Conservation (phyloP, 1,140 invertebrate species). For the Atta colombica region DNA sequence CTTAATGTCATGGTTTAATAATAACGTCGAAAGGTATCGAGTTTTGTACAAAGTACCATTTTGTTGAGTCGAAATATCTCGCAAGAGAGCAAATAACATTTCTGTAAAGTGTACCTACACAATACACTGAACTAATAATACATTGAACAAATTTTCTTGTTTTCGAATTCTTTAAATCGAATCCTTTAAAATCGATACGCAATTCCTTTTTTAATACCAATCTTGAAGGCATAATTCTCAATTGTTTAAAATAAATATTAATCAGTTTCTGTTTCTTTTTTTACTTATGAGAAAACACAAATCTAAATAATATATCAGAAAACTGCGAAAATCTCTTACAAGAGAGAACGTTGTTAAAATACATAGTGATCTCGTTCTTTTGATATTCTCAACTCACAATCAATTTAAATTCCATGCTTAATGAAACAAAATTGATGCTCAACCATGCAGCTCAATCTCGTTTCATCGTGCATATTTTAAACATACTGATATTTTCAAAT, state of each 20-base stretch:
- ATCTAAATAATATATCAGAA: constrained; percentile 4
- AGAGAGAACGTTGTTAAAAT: background rate
- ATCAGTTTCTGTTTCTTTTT: background rate
- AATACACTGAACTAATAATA: background rate
- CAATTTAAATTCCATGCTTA: constrained; percentile 38
- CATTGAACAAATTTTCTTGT: background rate
- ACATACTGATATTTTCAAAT: background rate
- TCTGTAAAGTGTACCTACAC: background rate
- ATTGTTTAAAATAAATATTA: background rate
- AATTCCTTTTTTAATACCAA: background rate
- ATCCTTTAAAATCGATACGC: background rate
- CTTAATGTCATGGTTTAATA: constrained; percentile 62
- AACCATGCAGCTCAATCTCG: background rate
- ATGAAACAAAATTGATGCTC: constrained; percentile 41
- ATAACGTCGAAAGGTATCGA: constrained; percentile 55
- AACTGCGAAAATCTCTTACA: constrained; percentile 18
- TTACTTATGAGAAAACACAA: background rate
- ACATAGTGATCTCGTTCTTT: constrained; percentile 34
- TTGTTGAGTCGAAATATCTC: constrained; percentile 11
- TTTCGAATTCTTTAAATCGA: background rate
- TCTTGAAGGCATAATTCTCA: background rate
- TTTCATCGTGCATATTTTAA: constrained; percentile 12
- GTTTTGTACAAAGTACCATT: constrained; percentile 52
- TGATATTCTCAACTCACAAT: constrained; percentile 30
- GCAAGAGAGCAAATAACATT: constrained; percentile 41